phyloP scores from a whole-genome alignment of 2,113 vertebrate species.

The Cynocephalus volans region DNA sequence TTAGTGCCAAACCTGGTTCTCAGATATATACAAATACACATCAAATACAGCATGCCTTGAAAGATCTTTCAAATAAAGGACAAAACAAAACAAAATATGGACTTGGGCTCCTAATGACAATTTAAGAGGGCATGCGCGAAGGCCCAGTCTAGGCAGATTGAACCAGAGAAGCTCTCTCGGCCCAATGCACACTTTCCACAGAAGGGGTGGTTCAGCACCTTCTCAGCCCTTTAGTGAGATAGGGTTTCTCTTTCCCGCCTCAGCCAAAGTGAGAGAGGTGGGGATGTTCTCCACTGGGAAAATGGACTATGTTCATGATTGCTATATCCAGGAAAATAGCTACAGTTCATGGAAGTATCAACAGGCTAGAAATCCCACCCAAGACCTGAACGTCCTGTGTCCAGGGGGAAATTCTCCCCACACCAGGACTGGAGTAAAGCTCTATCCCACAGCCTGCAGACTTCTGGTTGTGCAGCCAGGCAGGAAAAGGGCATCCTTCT shows the following conservation, averaged over 20 bases:
- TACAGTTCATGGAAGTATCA: background rate
- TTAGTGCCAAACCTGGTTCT: background rate
- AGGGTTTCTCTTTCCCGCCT: background rate
- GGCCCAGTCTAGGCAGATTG: background rate
- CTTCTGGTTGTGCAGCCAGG: background rate
- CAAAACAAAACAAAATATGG: background rate
- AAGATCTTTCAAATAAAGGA: background rate
- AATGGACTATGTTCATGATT: background rate
- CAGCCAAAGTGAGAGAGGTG: background rate
- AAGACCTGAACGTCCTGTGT: background rate
- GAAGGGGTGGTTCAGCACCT: background rate
- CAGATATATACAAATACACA: background rate
- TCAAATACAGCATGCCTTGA: background rate
- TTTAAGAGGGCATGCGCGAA: background rate
- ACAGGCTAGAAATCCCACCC: background rate
- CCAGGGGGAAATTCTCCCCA: background rate
- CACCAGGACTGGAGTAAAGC: accelerated
- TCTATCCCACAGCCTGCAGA: background rate
- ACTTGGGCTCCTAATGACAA: background rate
- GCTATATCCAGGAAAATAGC: background rate
- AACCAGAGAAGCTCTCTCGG: background rate
- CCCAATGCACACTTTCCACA: background rate
- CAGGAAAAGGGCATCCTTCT: background rate
- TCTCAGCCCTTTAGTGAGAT: background rate
- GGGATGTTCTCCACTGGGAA: background rate